These are phyloP conservation scores for Pammene fasciana DNA, from an alignment of 2,888 invertebrate genomes.

Conservation along the genomic window DNA sequence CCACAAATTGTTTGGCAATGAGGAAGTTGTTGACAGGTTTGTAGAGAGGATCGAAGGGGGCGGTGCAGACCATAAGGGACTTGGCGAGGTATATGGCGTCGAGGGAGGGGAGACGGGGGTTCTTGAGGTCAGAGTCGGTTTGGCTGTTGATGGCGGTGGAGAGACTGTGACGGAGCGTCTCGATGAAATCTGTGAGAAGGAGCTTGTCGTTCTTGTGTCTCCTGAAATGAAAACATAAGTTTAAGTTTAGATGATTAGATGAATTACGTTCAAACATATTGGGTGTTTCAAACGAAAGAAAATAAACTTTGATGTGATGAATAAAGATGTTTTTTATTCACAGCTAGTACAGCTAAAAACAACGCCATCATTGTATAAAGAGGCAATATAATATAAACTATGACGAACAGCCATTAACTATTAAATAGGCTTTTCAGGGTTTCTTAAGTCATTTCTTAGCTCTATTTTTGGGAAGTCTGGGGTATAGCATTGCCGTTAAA, in stretches of 20 bases:
- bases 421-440: too few relatives aligned
- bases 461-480: too few relatives aligned
- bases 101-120: constrained; percentile 83
- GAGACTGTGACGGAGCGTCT: constrained; percentile 86
- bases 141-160: constrained; percentile 60
- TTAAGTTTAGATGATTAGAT: too few relatives aligned
- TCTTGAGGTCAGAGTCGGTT: constrained; percentile 53
- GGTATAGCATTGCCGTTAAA: too few relatives aligned
- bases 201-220: constrained; percentile 85
- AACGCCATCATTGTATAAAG: too few relatives aligned
- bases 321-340: too few relatives aligned
- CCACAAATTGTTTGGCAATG: constrained; percentile 89
- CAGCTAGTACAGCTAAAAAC: too few relatives aligned
- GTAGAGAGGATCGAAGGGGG: constrained; percentile 90
- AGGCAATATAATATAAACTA: too few relatives aligned
- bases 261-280: too few relatives aligned
- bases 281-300: background rate
- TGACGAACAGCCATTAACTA: too few relatives aligned
- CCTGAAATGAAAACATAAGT: constrained; percentile 55
- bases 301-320: too few relatives aligned
- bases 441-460: too few relatives aligned
- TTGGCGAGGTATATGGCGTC: constrained; percentile 88
- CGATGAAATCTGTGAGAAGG: constrained; percentile 87
- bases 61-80: constrained; percentile 87
- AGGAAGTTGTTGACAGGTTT: constrained; percentile 90